Evolutionary conservation across 2,113 vertebrate genomes (phyloP).

Genomic region (Actenoides hombroni): DNA sequence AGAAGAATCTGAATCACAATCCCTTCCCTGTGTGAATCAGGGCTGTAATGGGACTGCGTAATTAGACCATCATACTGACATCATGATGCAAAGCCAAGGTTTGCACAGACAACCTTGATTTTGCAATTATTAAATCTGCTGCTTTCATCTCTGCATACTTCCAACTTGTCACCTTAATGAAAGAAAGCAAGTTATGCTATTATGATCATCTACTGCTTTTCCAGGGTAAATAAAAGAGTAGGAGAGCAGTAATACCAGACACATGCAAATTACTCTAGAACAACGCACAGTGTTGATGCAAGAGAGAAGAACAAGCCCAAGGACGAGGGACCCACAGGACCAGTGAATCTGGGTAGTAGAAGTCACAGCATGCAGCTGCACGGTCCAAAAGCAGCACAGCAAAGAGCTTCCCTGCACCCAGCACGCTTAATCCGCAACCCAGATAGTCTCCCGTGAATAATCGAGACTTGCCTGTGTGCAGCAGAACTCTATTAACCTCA

Average conservation of each 20-base stretch:
- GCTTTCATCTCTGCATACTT: background rate
- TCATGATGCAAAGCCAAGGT: background rate
- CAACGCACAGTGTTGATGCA: rapidly evolving
- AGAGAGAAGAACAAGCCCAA: rapidly evolving
- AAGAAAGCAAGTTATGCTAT: background rate
- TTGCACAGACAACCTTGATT: background rate
- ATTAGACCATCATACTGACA: background rate
- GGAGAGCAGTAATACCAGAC: background rate
- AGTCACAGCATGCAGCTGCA: background rate
- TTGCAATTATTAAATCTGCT: background rate
- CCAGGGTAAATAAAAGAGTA: background rate
- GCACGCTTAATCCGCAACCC: background rate
- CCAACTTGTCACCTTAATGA: background rate
- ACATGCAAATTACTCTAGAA: background rate
- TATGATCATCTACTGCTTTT: background rate
- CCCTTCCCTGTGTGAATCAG: background rate
- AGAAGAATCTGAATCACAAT: background rate
- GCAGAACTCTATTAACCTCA: background rate
- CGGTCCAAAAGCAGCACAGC: background rate
- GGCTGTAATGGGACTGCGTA: background rate
- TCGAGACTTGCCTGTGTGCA: background rate
- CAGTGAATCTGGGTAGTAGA: rapidly evolving
- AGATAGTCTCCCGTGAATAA: background rate
- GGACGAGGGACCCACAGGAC: background rate
- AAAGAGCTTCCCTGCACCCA: background rate